Base-by-base conservation (phyloP, 2,797 vertebrate species). In the Telmatherina bonti region DNA sequence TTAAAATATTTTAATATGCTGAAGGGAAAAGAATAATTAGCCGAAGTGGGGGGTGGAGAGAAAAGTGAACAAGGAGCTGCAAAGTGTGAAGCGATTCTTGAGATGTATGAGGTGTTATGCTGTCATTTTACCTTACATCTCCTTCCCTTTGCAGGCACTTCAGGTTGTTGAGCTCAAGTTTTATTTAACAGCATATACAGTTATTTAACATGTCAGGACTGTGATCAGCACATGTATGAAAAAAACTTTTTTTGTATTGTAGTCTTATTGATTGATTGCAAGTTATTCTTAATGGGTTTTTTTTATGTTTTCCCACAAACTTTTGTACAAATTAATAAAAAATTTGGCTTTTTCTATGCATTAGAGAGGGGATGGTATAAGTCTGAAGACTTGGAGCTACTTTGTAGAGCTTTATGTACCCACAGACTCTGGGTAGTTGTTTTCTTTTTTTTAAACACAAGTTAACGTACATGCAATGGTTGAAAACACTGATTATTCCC, bases 1-100 rank as follows among this genome's bases (percentile, higher is more conserved):
- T 80, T 82, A 69, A 76, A 88, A 86, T 75, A 72, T 91, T 85
- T 85, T 83, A 87, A 86, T 79, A 45, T 76, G 85, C 86, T 86
- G 76, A 83, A 62, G 85, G 81, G 85, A 86, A 77, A 83, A 72
- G 85, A 88, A 86, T 87, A 81, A 88, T 88, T 87, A 85, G 83
- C 76, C 67, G 58, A 75, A 90, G 69, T 68, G 49, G 62, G 30
- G 64, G 59, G 74, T 74, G 80, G 47, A 60, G 62, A 61, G 43
- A 78, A 54, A n/a, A 36, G 58, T 59, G 86, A 72, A 72, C 81
- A 68, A n/a, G n/a, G 63, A 61, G 57, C 60, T 56, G 82, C 79
- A 74, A 38, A 67, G 65, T 79, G 74, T 66, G 56, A 51, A 63
- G n/a, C n/a, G n/a, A n/a, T n/a, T 52, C 72, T 81, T 71, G n/a